These are phyloP conservation scores for Caenorhabditis virilis DNA, from an alignment of 2,888 invertebrate genomes.

Conservation along the genomic window DNA sequence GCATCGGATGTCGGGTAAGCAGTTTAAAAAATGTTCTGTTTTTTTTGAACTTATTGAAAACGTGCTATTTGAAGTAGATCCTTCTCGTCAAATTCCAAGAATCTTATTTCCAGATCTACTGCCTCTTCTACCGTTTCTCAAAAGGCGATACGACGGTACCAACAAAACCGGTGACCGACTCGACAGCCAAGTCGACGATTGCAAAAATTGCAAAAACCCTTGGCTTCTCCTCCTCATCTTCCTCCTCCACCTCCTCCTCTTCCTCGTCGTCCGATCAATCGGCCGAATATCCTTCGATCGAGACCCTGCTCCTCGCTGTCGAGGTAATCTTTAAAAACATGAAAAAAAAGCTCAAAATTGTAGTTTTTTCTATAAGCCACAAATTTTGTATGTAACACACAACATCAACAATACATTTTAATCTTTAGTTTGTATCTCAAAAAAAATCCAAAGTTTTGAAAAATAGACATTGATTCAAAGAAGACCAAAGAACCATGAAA, in stretches of 20 bases:
- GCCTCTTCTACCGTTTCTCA: background rate
- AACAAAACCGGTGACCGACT: background rate
- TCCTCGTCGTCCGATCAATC: background rate
- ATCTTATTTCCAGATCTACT: slow-evolving; percentile 11
- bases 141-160: background rate
- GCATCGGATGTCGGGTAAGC: too few species aligned
- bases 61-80: too few species aligned
- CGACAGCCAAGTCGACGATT: slow-evolving; percentile 4
- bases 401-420: background rate
- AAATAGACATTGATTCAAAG: too few species aligned
- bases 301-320: background rate
- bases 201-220: background rate
- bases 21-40: too few species aligned
- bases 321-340: background rate
- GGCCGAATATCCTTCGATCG: background rate
- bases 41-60: too few species aligned
- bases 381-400: background rate
- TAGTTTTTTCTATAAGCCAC: background rate
- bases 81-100: too few species aligned
- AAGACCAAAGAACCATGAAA: background rate
- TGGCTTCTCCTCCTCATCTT: background rate
- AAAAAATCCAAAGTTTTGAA: too few species aligned
- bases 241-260: background rate
- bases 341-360: too few species aligned
- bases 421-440: too few species aligned